Percentiles rank a stretch among this genome's conserved stretches.
phyloP scores from a whole-genome alignment of 64 coral and sea anemone species.

The Stylophora pistillata region DNA sequence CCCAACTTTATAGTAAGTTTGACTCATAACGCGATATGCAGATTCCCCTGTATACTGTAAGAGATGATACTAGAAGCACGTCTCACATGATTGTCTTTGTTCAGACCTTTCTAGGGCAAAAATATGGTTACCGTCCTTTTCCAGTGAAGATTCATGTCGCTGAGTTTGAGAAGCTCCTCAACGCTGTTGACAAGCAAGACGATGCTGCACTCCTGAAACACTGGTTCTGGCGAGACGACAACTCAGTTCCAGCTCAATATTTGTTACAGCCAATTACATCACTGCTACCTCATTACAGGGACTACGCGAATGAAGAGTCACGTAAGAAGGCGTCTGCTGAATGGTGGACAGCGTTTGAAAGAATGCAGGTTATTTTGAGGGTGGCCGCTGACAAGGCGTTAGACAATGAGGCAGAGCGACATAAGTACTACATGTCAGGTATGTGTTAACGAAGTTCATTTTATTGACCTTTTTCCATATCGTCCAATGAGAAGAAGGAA shows the following conservation, averaged over 20 bases:
- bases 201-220: slow-evolving; percentile 58
- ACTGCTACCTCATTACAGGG: slow-evolving; percentile 70
- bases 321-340: slow-evolving; percentile 77
- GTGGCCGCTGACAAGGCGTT: slow-evolving; percentile 64
- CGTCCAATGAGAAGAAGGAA: neutral
- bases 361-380: slow-evolving; percentile 81
- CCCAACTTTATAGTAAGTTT: slow-evolving; percentile 93
- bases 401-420: slow-evolving; percentile 25
- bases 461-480: neutral
- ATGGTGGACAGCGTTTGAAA: slow-evolving; percentile 87
- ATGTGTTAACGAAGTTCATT: neutral
- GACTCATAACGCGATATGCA: neutral
- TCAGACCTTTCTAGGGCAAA: slow-evolving; percentile 96
- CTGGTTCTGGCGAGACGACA: slow-evolving; percentile 86
- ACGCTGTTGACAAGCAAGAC: slow-evolving; percentile 45
- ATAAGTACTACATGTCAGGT: slow-evolving; percentile 93
- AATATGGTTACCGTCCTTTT: slow-evolving; percentile 97
- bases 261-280: slow-evolving; percentile 88
- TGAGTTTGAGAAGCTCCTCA: slow-evolving; percentile 73
- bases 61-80: too few species aligned
- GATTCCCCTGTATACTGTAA: neutral
- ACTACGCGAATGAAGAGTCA: slow-evolving; percentile 59
- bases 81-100: neutral
- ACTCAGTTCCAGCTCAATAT: slow-evolving; percentile 75
- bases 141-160: slow-evolving; percentile 65